Conservation (phyloP, 1,140 invertebrate genomes). For the Olivierus martensii region DNA sequence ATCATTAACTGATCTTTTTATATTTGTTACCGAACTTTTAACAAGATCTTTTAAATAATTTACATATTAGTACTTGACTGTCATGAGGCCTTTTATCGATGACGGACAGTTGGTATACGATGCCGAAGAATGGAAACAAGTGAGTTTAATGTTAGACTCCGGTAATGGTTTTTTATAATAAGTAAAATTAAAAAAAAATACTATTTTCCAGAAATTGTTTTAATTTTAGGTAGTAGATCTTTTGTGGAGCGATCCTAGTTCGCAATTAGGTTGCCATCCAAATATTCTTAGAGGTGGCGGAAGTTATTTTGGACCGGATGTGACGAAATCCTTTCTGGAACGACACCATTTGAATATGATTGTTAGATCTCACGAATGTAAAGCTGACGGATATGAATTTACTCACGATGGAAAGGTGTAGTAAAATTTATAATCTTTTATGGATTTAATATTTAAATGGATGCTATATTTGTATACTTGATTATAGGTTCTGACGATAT, state of each 20-base stretch:
- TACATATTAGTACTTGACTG: slow-evolving; percentile 56
- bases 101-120: slow-evolving; percentile 39
- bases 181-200: no score
- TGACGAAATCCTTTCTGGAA: slow-evolving; percentile 58
- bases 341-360: slow-evolving; percentile 57
- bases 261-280: slow-evolving; percentile 45
- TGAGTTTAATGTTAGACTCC: slow-evolving; percentile 28
- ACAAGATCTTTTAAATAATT: slow-evolving; percentile 1
- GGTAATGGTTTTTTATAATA: not conserved
- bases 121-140: slow-evolving; percentile 60
- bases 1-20: no score
- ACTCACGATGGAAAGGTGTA: slow-evolving; percentile 61
- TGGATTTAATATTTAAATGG: not conserved
- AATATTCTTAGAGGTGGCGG: slow-evolving; percentile 78
- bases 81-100: slow-evolving; percentile 54
- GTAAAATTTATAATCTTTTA: slow-evolving; percentile 2
- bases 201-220: not conserved
- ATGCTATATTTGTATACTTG: slow-evolving; percentile 6
- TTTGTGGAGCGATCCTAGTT: slow-evolving; percentile 79
- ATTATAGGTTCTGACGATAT: slow-evolving; percentile 70
- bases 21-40: no score
- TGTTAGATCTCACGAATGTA: slow-evolving; percentile 83
- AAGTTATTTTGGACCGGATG: slow-evolving; percentile 78
- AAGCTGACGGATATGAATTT: slow-evolving; percentile 75
- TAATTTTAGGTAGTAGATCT: slow-evolving; percentile 61